Conservation (phyloP, 1,140 invertebrate genomes). For the Ostrea edulis region DNA sequence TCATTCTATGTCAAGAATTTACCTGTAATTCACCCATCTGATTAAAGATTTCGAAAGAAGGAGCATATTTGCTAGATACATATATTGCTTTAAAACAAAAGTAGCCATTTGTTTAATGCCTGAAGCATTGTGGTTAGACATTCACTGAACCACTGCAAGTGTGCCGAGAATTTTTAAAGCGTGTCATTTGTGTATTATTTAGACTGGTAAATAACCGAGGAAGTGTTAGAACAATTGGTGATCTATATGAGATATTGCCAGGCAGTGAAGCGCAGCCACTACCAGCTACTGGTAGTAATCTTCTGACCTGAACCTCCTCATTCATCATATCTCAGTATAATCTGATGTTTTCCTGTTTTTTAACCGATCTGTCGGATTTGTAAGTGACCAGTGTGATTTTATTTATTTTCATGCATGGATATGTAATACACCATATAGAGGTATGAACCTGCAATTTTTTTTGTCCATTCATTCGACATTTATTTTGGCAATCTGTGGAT, state of each 20-base stretch:
- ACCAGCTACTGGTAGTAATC: neutral
- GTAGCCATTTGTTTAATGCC: slow-evolving; percentile 4
- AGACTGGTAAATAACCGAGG: neutral
- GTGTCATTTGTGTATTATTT: neutral
- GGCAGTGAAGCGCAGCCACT: neutral
- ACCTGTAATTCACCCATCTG: slow-evolving; percentile 27
- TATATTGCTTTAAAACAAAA: neutral
- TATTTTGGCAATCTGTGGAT: neutral
- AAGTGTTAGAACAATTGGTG: neutral
- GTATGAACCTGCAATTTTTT: neutral
- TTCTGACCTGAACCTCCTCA: slow-evolving; percentile 1
- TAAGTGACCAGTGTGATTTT: neutral
- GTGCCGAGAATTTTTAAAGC: neutral
- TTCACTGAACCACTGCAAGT: slow-evolving; percentile 13
- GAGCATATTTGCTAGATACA: neutral
- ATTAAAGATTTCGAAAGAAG: neutral
- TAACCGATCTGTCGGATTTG: neutral
- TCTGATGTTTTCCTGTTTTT: neutral
- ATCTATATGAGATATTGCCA: neutral
- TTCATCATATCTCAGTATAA: neutral
- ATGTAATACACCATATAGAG: neutral
- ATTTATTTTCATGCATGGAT: too few species aligned
- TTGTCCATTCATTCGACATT: neutral
- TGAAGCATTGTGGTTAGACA: neutral
- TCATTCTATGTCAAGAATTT: slow-evolving; percentile 18